Evolutionary conservation across 2,888 invertebrate species (phyloP), one percentile per base, ranked within the genome.

Genomic region (Galerucella calmariensis): DNA sequence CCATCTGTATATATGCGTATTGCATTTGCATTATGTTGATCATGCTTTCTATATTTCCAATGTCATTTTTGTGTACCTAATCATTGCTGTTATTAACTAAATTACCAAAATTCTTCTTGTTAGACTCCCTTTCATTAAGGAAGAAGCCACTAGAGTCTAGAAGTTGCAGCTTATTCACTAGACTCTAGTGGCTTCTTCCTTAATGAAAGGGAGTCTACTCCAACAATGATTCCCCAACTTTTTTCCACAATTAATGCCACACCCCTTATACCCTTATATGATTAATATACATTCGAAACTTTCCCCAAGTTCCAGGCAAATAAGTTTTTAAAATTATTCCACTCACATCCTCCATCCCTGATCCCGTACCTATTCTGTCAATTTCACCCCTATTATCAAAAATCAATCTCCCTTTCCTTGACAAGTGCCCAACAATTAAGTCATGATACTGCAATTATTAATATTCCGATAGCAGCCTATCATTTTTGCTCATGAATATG

Each of bases 361-460:
- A 41, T 56, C 8, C 14, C 11, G 67, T 41, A 44, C 44, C 8
- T 51, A 46, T 44, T 24, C 58, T 44, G 68, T 68, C 68, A 68
- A 53, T 58, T 41, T 48, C 68, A 58, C 56, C 59, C 24, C 11
- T 63, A 41, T 46, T 20, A 46, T 44, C 59, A 44, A 59, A 68
- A 58, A 68, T 58, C 41, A 44, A 68, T 58, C 41, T 12, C 20
- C 24, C 20, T 44, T 24, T 44, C 59, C 20, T 44, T 58, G 56
- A 58, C 67, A 35, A 67, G 67, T 35, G 56, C 16, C 59, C 59
- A 16, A 41, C 68, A 68, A 68, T 68, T 68, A 68, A 68, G 56
- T 68, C 58, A 68, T 68, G 68, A 68, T 68, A 68, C 44, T 59
- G 56, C 58, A 59, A 67, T 56, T 67, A 68, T 59, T 68, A 68